Base-by-base conservation (phyloP, 2,113 vertebrate species). In the Turdus rufiventris region DNA sequence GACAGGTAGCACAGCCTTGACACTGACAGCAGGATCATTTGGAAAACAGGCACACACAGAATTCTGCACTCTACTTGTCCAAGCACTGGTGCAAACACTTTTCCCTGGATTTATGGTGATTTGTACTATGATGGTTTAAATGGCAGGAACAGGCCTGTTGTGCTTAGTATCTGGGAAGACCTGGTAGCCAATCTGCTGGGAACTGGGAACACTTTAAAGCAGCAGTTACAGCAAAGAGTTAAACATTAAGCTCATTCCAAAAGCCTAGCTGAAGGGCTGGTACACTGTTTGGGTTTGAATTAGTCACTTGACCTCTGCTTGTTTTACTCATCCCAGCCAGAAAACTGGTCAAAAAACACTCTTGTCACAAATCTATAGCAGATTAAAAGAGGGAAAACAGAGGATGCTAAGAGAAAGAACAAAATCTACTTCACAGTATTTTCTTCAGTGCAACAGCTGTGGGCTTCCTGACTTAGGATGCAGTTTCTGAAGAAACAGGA, bases 251-350 rank as follows among this genome's bases (percentile, higher is more conserved):
- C 62, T 91, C 67, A 60, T 67, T 93, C 78, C 85, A 91, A 91
- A 95, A 83, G 31, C 74, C 34, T 48, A 51, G 70, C 77, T 94
- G 76, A 96, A 89, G 51, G 81, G 47, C 62, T 72, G 66, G 75
- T 62, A 54, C 74, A 45, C 74, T 94, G 89, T 88, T 95, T 94
- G 80, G 76, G 82, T 93, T 86, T 93, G 94, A 93, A 92, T 95
- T 88, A 95, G 91, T 96, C 89, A 91, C 71, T 93, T 90, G 81
- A 95, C 93, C 85, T 93, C 82, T 95, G 71, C 91, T 96, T 95
- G 71, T 74, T 93, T 95, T 90, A 90, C 66, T 90, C 78, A 70
- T 86, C 88, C 85, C 63, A 91, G 78, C 56, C 50, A 1, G 75
- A 90, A 48, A 93, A 88, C 67, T 60, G 74, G 54, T 71, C 71